Conservation (phyloP, 2,888 invertebrate species). For the Chrysolina americana region DNA sequence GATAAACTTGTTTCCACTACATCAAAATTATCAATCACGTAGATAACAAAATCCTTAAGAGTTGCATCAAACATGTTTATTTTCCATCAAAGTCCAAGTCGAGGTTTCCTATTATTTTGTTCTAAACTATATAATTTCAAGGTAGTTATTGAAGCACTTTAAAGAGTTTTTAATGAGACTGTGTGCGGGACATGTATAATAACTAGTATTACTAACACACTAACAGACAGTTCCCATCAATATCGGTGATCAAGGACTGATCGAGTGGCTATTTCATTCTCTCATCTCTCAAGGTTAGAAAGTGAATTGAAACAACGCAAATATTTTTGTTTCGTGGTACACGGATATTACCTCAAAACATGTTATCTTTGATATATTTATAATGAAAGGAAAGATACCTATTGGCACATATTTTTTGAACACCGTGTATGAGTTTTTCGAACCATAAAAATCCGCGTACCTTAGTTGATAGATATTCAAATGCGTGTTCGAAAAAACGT, state of each 20-base stretch:
- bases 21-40: neutral
- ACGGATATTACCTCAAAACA: neutral
- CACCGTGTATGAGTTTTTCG: no score
- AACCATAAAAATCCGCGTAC: no score
- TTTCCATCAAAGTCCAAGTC: neutral
- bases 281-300: constrained; percentile 11
- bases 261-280: constrained; percentile 1
- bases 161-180: constrained; percentile 11
- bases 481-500: no score
- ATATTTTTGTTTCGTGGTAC: neutral
- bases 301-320: neutral
- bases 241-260: constrained; percentile 8
- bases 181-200: neutral
- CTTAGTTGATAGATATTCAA: no score
- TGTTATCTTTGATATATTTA: no score
- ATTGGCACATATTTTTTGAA: no score
- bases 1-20: no score
- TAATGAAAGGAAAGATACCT: no score
- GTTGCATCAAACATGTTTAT: neutral
- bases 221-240: constrained; percentile 8
- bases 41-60: neutral
- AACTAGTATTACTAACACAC: constrained; percentile 22
- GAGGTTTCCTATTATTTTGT: constrained; percentile 3
- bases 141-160: neutral
- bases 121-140: constrained; percentile 9